These are phyloP conservation scores for Luffia ferchaultella DNA, from an alignment of 2,888 invertebrate genomes.

Conservation along the genomic window DNA sequence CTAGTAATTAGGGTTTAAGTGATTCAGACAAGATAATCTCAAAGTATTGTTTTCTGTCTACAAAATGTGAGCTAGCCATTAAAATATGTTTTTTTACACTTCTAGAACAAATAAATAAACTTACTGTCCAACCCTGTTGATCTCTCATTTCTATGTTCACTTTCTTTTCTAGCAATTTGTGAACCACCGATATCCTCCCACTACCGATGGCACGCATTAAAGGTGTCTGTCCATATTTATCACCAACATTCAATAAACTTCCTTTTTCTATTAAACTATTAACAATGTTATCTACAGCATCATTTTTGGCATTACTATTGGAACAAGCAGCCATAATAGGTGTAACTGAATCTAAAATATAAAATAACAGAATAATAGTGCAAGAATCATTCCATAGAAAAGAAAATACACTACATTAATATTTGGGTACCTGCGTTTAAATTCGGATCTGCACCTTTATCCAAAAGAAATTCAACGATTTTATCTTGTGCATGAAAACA, in stretches of 20 bases:
- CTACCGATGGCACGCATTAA: constrained; percentile 69
- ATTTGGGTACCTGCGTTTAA: constrained; percentile 43
- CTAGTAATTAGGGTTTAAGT: no score
- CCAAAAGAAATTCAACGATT: constrained; percentile 57
- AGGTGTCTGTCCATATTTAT: constrained; percentile 68
- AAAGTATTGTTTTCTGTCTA: no score
- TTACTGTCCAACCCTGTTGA: constrained; percentile 70
- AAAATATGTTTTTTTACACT: no score
- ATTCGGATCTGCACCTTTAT: constrained; percentile 68
- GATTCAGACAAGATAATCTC: no score
- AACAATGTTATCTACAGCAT: constrained; percentile 51
- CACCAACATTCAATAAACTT: constrained; percentile 60
- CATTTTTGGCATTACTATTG: constrained; percentile 54
- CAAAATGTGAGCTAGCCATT: no score
- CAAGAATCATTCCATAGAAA: no score
- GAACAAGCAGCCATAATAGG: constrained; percentile 70
- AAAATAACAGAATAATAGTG: no score
- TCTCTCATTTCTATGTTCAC: constrained; percentile 66
- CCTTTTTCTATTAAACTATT: constrained; percentile 55
- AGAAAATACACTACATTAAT: no score
- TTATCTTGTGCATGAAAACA: constrained; percentile 62
- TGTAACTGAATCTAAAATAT: constrained; percentile 65
- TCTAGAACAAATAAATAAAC: constrained; percentile 18
- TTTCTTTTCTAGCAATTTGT: constrained; percentile 56
- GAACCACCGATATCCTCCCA: constrained; percentile 58